Percentiles rank a stretch among this genome's conserved stretches.
phyloP scores from a whole-genome alignment of 2,113 vertebrate genomes.

The Bombycilla garrulus region DNA sequence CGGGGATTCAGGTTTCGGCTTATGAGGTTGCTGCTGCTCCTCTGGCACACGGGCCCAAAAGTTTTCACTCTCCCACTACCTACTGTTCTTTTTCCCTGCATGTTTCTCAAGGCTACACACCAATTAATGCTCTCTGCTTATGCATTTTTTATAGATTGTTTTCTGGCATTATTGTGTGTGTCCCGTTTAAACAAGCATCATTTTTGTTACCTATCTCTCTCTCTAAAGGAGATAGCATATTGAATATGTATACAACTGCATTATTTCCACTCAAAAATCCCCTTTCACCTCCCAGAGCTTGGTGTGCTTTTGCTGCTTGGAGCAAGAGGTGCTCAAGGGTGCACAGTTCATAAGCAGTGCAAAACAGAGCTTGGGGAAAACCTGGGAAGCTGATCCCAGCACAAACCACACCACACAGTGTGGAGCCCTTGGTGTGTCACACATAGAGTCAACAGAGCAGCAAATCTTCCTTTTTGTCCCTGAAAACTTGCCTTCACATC shows the following conservation, averaged over 20 bases:
- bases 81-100: not conserved
- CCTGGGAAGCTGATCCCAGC: not conserved
- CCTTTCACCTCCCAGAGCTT: not conserved
- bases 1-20: not conserved
- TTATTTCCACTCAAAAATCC: not conserved
- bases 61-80: not conserved
- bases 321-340: not conserved
- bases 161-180: not conserved
- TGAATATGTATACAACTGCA: not conserved
- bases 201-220: not conserved
- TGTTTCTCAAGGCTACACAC: not conserved
- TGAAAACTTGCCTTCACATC: slow-evolving; percentile 1
- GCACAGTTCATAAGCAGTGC: not conserved
- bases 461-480: not conserved
- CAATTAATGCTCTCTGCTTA: not conserved
- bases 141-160: not conserved
- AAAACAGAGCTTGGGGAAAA: not conserved
- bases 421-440: not conserved
- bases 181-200: not conserved
- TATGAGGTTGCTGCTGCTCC: not conserved
- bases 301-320: not conserved
- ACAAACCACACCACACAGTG: accelerated
- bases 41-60: not conserved
- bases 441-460: not conserved
- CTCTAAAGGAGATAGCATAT: not conserved